Base-by-base conservation (phyloP, 2,888 invertebrate genomes). In the Bhutanitis thaidina region DNA sequence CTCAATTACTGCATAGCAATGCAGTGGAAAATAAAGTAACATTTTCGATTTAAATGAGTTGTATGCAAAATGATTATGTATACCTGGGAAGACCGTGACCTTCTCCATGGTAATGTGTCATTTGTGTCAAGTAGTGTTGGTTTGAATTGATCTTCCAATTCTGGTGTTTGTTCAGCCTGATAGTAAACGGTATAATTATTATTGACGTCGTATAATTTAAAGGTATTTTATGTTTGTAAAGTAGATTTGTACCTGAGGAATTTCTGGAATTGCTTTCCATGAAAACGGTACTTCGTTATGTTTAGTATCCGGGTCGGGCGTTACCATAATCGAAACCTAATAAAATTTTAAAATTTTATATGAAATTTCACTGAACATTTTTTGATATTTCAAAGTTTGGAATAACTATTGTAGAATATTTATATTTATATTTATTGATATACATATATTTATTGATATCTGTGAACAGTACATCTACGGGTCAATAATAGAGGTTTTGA, bases 141-240 rank as follows among this genome's bases (percentile, higher is more conserved):
- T 71, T 72, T 80, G 66, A 79, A 85, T 62, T 72, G 71, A 56
- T 85, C 86, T 61, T 87, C 84, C 63, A 82, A 68, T 57, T 86
- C 88, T 58, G 88, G 83, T 55, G 76, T 76, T 74, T 85, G 87
- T 78, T 88, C 87, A 46, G 82, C 86, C 87, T 88, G 71, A 69
- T 73, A 45, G 43, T 52, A 46, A 53, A 47, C 29, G 44, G 12
- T 43, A 52, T 37, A 20, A 29, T 48, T 36, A 49, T 32, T 35
- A 43, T 37, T 37, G 30, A n/a, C 3, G 10, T 13, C 20, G 37
- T 20, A 38, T 48, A 35, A 3, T 47, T 36, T n/a, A 5, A 9
- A 7, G 7, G 27, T 35, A 52, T 39, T n/a, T 20, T 7, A 20
- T 29, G 16, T 46, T 30, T 20, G 2, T 9, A 3, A 38, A 45